These are phyloP conservation scores for Drosophila nebulosa DNA, from an alignment of 1,140 invertebrate genomes.

Conservation along the genomic window DNA sequence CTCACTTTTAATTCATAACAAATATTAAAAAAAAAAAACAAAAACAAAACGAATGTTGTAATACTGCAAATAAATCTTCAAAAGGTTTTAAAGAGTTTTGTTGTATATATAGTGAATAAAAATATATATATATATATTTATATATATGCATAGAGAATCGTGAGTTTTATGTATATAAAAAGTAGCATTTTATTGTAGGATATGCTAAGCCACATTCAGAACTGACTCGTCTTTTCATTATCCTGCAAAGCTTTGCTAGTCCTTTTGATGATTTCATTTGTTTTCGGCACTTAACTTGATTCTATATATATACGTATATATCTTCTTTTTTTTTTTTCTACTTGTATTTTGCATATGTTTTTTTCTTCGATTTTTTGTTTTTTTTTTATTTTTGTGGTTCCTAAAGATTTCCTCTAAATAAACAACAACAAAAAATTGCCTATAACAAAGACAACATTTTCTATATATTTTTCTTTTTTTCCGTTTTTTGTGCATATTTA, in stretches of 20 bases:
- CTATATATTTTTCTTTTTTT: slow-evolving; percentile 71
- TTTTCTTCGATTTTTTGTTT: slow-evolving; percentile 7
- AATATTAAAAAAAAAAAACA: slow-evolving; percentile 11
- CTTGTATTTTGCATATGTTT: slow-evolving; percentile 30
- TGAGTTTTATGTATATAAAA: slow-evolving; percentile 26
- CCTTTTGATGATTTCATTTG: slow-evolving; percentile 38
- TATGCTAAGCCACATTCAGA: slow-evolving; percentile 13
- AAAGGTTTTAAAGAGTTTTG: slow-evolving; percentile 41
- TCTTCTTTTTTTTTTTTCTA: slow-evolving; percentile 6
- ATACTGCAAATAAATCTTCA: slow-evolving; percentile 28
- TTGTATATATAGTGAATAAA: slow-evolving; percentile 27
- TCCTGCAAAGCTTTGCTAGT: slow-evolving; percentile 40
- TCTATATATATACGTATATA: slow-evolving; percentile 2
- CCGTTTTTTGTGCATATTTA: not conserved
- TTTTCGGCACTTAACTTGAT: not conserved
- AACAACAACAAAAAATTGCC: too few species aligned
- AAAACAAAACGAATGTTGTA: not conserved
- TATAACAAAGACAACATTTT: slow-evolving; percentile 62
- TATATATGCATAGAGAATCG: slow-evolving; percentile 6
- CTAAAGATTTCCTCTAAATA: slow-evolving; percentile 14
- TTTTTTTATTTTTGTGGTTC: slow-evolving; percentile 7
- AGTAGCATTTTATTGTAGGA: slow-evolving; percentile 35
- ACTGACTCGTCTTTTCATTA: slow-evolving; percentile 5
- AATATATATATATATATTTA: slow-evolving; percentile 28
- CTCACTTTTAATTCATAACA: not conserved